These are phyloP conservation scores for Rhynchotus rufescens DNA, from an alignment of 2,797 vertebrate species.

Conservation along the genomic window DNA sequence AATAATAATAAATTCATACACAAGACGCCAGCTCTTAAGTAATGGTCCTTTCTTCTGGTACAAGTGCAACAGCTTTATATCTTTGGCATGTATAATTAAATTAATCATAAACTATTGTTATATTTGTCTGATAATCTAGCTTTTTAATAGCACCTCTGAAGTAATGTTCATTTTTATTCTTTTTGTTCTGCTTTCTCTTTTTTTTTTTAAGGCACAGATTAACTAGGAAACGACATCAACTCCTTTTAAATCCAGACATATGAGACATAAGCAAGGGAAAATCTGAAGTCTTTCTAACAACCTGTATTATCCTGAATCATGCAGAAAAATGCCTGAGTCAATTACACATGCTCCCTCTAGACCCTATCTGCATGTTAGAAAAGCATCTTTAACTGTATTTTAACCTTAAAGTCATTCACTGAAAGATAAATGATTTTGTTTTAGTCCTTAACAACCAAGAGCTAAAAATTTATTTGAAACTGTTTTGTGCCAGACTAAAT, in stretches of 20 bases:
- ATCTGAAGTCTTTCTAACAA: conserved; percentile 7
- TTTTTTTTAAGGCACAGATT: conserved; percentile 26
- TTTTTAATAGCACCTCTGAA: conserved; percentile 20
- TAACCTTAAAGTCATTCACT: conserved; percentile 35
- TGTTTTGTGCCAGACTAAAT: conserved; percentile 49
- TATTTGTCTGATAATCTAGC: conserved; percentile 41
- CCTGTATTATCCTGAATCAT: background rate
- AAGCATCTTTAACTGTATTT: conserved; percentile 55
- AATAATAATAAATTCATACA: conserved; percentile 74
- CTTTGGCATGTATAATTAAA: conserved; percentile 77
- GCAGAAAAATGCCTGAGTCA: conserved; percentile 33
- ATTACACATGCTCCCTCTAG: conserved; percentile 7
- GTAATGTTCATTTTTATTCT: conserved; percentile 32
- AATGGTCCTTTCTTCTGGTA: conserved; percentile 72
- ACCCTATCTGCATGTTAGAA: conserved; percentile 29
- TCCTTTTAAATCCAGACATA: conserved; percentile 2
- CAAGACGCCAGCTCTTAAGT: conserved; percentile 79
- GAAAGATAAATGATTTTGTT: conserved; percentile 51
- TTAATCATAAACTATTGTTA: conserved; percentile 50
- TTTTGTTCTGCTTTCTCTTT: conserved; percentile 29
- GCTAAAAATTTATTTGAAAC: conserved; percentile 52
- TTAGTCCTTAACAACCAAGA: conserved; percentile 38
- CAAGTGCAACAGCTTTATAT: conserved; percentile 68
- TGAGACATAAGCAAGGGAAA: background rate
- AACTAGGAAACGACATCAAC: background rate